Conservation (phyloP, 2,888 invertebrate species). For the Buathra laborator region DNA sequence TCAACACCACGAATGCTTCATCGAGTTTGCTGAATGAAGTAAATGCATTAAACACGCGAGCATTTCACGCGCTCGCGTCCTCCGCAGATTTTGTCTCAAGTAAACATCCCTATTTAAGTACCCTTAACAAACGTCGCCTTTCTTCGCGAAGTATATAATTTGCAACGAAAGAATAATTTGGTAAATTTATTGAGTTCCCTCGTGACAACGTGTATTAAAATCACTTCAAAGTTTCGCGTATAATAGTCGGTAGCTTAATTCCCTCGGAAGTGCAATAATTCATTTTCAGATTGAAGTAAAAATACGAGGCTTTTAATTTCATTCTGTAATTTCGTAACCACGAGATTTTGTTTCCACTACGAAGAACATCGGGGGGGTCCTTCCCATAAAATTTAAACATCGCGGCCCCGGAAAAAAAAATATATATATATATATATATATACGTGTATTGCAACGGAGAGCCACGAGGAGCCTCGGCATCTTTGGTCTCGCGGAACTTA, state of each 20-base stretch:
- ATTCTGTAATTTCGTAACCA: neutral
- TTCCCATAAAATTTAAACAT: neutral
- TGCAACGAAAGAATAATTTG: slow-evolving; percentile 9
- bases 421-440: slow-evolving; percentile 15
- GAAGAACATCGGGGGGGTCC: neutral
- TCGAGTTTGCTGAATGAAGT: neutral
- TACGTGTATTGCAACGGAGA: neutral
- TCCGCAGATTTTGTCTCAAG: slow-evolving; percentile 31
- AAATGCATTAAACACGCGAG: neutral
- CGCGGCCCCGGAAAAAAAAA: slow-evolving; percentile 22
- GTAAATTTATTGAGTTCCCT: neutral
- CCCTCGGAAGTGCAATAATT: slow-evolving; percentile 11
- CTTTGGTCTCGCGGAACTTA: slow-evolving; percentile 69
- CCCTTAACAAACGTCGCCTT: slow-evolving; percentile 18
- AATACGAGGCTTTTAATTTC: neutral
- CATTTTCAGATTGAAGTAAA: no score
- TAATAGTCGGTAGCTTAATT: slow-evolving; percentile 30
- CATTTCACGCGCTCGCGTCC: slow-evolving; percentile 38
- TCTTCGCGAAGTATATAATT: slow-evolving; percentile 11
- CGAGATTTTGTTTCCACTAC: neutral
- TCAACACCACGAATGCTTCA: no score
- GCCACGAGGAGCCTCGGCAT: slow-evolving; percentile 48
- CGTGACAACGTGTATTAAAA: slow-evolving; percentile 3
- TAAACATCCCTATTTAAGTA: slow-evolving; percentile 32
- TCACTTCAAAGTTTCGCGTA: neutral